Conservation (phyloP, 2,888 invertebrate genomes). For the Napeogenes sylphis region DNA sequence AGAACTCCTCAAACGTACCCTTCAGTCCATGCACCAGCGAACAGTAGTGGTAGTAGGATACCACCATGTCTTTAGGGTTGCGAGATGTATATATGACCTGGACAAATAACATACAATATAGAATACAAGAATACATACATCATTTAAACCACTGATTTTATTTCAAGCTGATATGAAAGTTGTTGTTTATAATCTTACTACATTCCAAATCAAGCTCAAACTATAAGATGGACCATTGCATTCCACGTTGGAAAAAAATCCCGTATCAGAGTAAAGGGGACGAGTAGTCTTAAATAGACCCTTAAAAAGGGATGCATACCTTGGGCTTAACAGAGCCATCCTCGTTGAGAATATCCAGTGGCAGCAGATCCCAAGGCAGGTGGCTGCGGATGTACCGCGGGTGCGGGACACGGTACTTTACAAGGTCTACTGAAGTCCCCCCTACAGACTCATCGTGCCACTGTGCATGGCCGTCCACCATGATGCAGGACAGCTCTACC, state of each 20-base stretch:
- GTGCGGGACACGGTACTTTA: constrained; percentile 79
- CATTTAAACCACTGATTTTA: too few relatives aligned
- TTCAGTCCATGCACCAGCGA: constrained; percentile 81
- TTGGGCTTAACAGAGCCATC: constrained; percentile 83
- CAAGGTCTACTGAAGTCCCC: constrained; percentile 85
- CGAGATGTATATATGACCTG: constrained; percentile 92
- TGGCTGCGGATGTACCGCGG: constrained; percentile 88
- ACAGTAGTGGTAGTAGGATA: constrained; percentile 92
- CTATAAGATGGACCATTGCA: too few relatives aligned
- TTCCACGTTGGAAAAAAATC: too few relatives aligned
- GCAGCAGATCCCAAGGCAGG: constrained; percentile 84
- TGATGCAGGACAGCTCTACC: constrained; percentile 83
- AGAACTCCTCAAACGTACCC: constrained; percentile 85
- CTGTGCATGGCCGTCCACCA: constrained; percentile 78
- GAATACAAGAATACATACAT: constrained; percentile 23
- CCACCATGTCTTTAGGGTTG: constrained; percentile 93
- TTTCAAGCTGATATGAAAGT: too few relatives aligned
- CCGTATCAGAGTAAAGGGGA: too few relatives aligned
- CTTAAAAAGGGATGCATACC: constrained; percentile 55
- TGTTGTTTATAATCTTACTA: too few relatives aligned
- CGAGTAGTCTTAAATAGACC: too few relatives aligned
- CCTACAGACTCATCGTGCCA: constrained; percentile 79
- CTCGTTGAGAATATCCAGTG: constrained; percentile 79
- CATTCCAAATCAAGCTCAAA: too few relatives aligned
- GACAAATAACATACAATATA: background rate